These are phyloP conservation scores for Troglohyphantes excavatus DNA, from an alignment of 2,888 invertebrate genomes.

Conservation along the genomic window DNA sequence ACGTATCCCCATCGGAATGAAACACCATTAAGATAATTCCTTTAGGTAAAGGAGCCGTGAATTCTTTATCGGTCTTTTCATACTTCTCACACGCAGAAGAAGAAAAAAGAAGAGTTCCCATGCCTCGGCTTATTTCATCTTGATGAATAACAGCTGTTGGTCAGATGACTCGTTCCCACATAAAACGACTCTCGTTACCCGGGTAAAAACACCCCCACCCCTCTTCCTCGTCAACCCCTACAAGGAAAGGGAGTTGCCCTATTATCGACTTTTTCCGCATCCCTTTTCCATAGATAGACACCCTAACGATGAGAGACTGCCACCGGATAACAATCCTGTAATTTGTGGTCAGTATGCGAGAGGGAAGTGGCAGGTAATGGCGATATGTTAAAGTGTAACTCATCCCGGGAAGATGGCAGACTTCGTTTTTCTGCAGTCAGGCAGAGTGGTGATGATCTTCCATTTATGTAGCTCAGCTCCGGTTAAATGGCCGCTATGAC, in stretches of 20 bases:
- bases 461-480: no score
- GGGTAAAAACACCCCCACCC: conserved; percentile 13
- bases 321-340: conserved; percentile 27
- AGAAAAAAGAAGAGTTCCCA: no score
- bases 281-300: neutral
- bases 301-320: conserved; percentile 29
- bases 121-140: conserved; percentile 1
- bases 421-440: no score
- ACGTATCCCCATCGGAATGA: neutral
- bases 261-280: conserved; percentile 40
- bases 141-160: conserved; percentile 54
- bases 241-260: conserved; percentile 55
- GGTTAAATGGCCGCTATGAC: no score
- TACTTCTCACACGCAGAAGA: neutral
- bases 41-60: neutral
- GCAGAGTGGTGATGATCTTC: no score
- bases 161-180: conserved; percentile 50
- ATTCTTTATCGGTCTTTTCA: conserved; percentile 9
- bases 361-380: neutral
- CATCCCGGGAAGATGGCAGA: no score
- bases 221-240: neutral
- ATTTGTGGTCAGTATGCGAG: neutral
- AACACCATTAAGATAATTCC: neutral
- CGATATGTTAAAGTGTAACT: no score
- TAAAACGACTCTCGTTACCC: conserved; percentile 36